phyloP scores from a whole-genome alignment of 2,797 vertebrate species.

The Xenopus petersii region DNA sequence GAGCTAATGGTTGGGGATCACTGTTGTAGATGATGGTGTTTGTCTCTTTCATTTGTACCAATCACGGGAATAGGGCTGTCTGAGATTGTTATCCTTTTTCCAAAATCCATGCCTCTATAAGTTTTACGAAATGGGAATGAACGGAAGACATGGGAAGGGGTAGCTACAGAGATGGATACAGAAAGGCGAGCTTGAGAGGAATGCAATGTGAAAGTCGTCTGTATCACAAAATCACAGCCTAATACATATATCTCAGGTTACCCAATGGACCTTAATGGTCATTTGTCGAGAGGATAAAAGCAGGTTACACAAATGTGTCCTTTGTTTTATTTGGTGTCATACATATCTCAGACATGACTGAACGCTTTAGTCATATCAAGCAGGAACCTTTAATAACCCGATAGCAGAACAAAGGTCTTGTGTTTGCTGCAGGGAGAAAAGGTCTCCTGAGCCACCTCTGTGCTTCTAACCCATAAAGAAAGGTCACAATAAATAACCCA shows the following conservation, averaged over 20 bases:
- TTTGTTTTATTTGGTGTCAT: background rate
- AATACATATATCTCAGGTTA: background rate
- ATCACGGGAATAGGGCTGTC: too few species aligned
- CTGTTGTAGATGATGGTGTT: too few species aligned
- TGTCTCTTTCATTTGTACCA: too few species aligned
- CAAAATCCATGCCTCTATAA: too few species aligned
- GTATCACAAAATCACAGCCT: background rate
- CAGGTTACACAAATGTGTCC: background rate
- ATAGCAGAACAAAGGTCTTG: background rate
- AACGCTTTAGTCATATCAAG: background rate
- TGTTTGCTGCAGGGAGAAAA: background rate
- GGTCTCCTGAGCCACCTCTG: background rate
- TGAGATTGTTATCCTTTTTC: too few species aligned
- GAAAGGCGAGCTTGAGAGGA: too few species aligned
- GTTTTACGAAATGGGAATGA: too few species aligned
- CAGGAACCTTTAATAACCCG: background rate
- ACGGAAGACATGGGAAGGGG: too few species aligned
- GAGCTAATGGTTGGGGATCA: too few species aligned
- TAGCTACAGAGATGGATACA: too few species aligned
- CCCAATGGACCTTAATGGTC: background rate
- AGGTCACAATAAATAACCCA: background rate
- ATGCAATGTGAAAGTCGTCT: background rate
- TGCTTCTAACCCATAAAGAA: background rate
- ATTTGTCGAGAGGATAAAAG: background rate
- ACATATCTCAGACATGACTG: slow-evolving; percentile 1